Percentiles rank a stretch among this genome's conserved stretches.
phyloP scores from a whole-genome alignment of 64 coral and sea anemone species.

The Platygyra sinensis region DNA sequence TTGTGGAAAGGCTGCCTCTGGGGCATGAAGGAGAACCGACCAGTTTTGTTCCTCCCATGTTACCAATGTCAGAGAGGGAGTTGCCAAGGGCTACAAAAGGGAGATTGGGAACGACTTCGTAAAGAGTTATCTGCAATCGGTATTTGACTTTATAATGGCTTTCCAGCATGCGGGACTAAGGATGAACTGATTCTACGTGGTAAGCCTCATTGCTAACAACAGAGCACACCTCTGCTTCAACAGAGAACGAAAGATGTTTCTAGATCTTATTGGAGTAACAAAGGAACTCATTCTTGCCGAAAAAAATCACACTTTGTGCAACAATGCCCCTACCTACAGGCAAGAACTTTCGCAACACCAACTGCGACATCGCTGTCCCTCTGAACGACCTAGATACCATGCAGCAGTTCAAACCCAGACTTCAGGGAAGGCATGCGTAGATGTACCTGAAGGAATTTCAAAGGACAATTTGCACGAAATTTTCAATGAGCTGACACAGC shows the following conservation, averaged over 20 bases:
- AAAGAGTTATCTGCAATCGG: slow-evolving; percentile 36
- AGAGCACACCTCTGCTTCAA: slow-evolving; percentile 42
- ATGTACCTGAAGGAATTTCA: background rate
- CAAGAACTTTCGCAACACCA: slow-evolving; percentile 44
- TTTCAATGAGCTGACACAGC: background rate
- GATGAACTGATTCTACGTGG: slow-evolving; percentile 39
- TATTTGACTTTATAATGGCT: slow-evolving; percentile 39
- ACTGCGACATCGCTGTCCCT: slow-evolving; percentile 18
- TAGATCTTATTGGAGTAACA: slow-evolving; percentile 25
- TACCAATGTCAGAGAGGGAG: background rate
- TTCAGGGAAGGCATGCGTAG: slow-evolving; percentile 11
- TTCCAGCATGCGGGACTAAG: slow-evolving; percentile 27
- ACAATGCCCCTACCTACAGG: slow-evolving; percentile 18
- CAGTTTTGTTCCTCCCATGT: slow-evolving; percentile 15
- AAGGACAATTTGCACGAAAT: slow-evolving; percentile 21
- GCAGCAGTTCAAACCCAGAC: slow-evolving; percentile 25
- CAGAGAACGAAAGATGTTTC: slow-evolving; percentile 53
- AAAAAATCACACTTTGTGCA: slow-evolving; percentile 1
- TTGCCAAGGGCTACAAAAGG: slow-evolving; percentile 47
- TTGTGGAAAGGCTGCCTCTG: slow-evolving; percentile 19
- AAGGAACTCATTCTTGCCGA: slow-evolving; percentile 26
- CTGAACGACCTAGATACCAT: slow-evolving; percentile 46
- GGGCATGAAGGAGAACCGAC: background rate
- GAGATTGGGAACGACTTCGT: slow-evolving; percentile 41
- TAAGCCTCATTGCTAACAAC: slow-evolving; percentile 40